These are phyloP conservation scores for Piezodorus guildinii DNA, from an alignment of 1,140 invertebrate species.

Conservation along the genomic window DNA sequence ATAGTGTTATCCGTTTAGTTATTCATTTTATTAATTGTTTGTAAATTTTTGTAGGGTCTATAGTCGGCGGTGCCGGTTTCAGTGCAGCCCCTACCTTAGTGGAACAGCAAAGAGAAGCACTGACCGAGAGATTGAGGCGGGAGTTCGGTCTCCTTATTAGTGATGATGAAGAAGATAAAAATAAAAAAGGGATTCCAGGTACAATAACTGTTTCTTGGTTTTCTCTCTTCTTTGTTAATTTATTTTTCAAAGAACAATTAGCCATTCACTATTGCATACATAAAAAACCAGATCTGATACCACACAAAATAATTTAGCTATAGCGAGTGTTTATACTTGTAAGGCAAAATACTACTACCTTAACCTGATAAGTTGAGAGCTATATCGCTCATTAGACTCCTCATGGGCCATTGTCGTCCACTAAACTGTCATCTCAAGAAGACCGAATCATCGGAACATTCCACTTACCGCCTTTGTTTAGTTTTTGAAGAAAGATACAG, in stretches of 20 bases:
- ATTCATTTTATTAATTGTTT: too few relatives aligned
- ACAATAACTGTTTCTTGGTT: neutral
- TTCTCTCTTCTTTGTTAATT: neutral
- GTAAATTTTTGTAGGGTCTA: too few relatives aligned
- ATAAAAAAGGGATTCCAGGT: conserved; percentile 14
- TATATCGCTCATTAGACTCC: too few relatives aligned
- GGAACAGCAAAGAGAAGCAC: conserved; percentile 59
- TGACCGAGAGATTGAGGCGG: conserved; percentile 56
- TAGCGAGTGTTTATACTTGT: neutral
- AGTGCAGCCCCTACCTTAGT: conserved; percentile 56
- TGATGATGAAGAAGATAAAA: conserved; percentile 46
- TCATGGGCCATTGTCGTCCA: too few relatives aligned
- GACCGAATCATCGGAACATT: too few relatives aligned
- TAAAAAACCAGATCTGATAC: neutral
- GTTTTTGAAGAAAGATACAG: too few relatives aligned
- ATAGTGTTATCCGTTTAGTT: too few relatives aligned
- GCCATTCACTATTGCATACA: neutral
- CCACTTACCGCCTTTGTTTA: too few relatives aligned
- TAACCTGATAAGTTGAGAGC: neutral
- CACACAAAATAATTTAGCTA: neutral
- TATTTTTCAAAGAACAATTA: conserved; percentile 2
- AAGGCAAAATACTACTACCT: too few relatives aligned
- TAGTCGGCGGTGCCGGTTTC: conserved; percentile 33
- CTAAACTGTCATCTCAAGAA: too few relatives aligned
- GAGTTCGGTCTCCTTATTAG: conserved; percentile 62